Conservation (phyloP, 2,797 vertebrate genomes). For the Brachyalestes nurse region DNA sequence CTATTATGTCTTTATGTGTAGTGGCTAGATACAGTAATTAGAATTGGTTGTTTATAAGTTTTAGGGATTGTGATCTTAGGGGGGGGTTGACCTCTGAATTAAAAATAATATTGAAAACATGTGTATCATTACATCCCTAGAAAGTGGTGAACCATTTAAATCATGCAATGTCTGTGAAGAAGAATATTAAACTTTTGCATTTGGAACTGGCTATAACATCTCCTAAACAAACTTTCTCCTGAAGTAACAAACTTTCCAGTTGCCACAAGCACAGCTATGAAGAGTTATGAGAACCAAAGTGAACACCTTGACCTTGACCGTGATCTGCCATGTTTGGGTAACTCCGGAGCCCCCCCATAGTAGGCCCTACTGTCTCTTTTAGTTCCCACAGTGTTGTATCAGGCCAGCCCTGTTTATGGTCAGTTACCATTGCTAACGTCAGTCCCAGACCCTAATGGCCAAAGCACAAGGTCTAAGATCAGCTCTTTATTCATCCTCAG, state of each 20-base stretch:
- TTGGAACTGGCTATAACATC: background rate
- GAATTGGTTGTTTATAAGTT: no score
- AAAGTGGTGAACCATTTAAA: no score
- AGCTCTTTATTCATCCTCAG: background rate
- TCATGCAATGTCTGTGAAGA: no score
- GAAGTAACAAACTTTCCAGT: background rate
- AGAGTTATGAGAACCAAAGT: background rate
- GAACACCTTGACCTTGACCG: background rate
- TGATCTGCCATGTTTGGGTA: background rate
- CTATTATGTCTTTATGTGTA: background rate
- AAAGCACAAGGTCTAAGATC: background rate
- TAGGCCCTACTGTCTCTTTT: background rate
- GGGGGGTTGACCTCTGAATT: no score
- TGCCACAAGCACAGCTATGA: background rate
- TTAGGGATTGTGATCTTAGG: no score
- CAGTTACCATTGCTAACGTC: slow-evolving; percentile 9
- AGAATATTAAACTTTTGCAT: no score
- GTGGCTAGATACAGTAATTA: background rate
- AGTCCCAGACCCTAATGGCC: slow-evolving; percentile 3
- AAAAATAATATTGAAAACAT: background rate
- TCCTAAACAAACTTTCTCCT: background rate
- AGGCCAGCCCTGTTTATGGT: background rate
- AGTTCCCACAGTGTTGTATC: background rate
- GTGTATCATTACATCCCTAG: background rate
- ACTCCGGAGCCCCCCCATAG: background rate